Conservation (phyloP, 92 coral and sea anemone species). For the Zoanthus sociatus region DNA sequence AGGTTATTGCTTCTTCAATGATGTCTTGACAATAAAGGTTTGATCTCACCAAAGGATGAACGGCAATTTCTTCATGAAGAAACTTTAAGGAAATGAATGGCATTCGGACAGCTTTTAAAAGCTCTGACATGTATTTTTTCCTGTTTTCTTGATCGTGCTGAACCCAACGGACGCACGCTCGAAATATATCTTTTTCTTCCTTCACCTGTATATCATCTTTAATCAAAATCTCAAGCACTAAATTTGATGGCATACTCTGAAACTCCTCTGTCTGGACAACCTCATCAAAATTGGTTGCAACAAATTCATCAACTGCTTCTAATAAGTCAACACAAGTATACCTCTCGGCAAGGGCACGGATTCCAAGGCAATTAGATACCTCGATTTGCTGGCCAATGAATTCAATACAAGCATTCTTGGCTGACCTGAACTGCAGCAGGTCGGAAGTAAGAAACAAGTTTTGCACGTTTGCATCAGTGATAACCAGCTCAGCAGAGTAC, state of each 20-base stretch:
- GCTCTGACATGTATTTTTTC: conserved; percentile 71
- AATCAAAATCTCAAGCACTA: conserved; percentile 75
- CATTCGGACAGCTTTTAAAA: conserved; percentile 81
- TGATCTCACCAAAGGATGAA: conserved; percentile 68
- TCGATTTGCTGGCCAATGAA: conserved; percentile 90
- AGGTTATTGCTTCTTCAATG: conserved; percentile 83
- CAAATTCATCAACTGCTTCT: conserved; percentile 78
- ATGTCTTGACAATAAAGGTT: conserved; percentile 86
- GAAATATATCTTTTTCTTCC: conserved; percentile 77
- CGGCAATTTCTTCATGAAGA: conserved; percentile 75
- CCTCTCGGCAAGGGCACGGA: conserved; percentile 88
- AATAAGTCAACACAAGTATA: conserved; percentile 79
- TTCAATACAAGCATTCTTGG: conserved; percentile 87
- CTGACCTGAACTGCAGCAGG: conserved; percentile 87
- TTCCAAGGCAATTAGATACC: conserved; percentile 87
- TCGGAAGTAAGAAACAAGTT: conserved; percentile 90
- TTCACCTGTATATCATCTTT: conserved; percentile 77
- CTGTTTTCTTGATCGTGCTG: conserved; percentile 63
- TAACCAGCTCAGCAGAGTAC: conserved; percentile 87
- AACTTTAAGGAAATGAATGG: conserved; percentile 82
- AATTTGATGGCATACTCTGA: conserved; percentile 65
- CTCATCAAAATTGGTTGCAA: conserved; percentile 74
- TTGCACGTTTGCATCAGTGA: conserved; percentile 90
- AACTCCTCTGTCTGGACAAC: conserved; percentile 89
- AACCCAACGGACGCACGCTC: conserved; percentile 85